A percentile compares a stretch with the other conserved stretches of the same genome.
Evolutionary conservation across 2,888 invertebrate genomes (phyloP).

Genomic region (Melinaea menophilus): DNA sequence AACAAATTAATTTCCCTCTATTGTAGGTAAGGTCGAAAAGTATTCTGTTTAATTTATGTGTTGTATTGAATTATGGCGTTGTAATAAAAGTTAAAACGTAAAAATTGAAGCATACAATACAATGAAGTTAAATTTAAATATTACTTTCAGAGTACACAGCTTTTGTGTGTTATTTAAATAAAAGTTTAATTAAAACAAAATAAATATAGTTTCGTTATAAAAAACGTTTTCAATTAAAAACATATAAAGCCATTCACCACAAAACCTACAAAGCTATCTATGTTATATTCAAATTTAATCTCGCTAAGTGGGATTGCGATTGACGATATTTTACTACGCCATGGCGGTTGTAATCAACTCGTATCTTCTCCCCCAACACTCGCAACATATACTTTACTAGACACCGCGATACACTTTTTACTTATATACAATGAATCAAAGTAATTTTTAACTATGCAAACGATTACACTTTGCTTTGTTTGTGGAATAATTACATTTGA

Average conservation of each 20-base stretch:
- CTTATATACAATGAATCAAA: background rate
- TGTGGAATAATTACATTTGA: too few relatives aligned
- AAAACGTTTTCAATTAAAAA: conserved; percentile 5
- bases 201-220: background rate
- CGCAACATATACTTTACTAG: conserved; percentile 18
- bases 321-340: conserved; percentile 55
- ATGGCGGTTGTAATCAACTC: conserved; percentile 32
- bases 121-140: too few relatives aligned
- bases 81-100: conserved; percentile 51
- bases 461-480: background rate
- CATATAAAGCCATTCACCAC: conserved; percentile 12
- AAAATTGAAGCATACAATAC: conserved; percentile 48
- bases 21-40: conserved; percentile 63
- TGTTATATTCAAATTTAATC: conserved; percentile 64
- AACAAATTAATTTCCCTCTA: conserved; percentile 74
- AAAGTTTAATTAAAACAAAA: background rate
- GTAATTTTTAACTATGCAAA: background rate
- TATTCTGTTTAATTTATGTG: conserved; percentile 66
- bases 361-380: conserved; percentile 28
- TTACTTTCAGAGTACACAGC: too few relatives aligned
- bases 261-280: conserved; percentile 27
- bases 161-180: too few relatives aligned
- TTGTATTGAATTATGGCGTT: conserved; percentile 63
- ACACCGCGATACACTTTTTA: background rate
- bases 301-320: conserved; percentile 57